These are phyloP conservation scores for Coilia nasus DNA, from an alignment of 2,797 vertebrate species.

Conservation along the genomic window DNA sequence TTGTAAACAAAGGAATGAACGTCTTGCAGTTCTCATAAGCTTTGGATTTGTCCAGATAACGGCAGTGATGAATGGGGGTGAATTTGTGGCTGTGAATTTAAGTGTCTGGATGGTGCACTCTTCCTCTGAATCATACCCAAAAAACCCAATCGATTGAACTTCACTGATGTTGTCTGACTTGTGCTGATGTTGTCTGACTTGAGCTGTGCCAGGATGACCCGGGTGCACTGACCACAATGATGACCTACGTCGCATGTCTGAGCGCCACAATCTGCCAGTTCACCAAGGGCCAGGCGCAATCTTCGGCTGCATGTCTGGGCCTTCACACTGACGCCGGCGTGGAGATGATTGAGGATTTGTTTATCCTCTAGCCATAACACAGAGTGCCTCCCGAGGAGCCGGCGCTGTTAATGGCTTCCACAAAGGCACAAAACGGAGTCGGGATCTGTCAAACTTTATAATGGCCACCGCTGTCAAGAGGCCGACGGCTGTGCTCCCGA, in stretches of 20 bases:
- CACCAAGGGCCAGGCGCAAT: constrained; percentile 17
- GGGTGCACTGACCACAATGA: constrained; percentile 32
- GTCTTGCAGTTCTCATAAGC: not conserved
- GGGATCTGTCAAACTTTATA: constrained; percentile 31
- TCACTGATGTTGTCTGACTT: not conserved
- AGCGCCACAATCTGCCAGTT: constrained; percentile 39
- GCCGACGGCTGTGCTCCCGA: not conserved
- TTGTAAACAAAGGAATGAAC: not conserved
- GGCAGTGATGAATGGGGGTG: not conserved
- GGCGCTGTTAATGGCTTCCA: constrained; percentile 18
- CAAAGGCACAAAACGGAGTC: constrained; percentile 19
- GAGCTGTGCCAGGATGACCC: constrained; percentile 46
- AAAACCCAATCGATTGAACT: constrained; percentile 22
- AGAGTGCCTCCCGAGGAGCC: constrained; percentile 1
- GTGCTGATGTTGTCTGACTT: no score
- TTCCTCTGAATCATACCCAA: constrained; percentile 24
- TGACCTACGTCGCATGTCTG: constrained; percentile 28
- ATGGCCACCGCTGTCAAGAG: not conserved
- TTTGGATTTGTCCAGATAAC: not conserved
- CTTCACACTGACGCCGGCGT: not conserved
- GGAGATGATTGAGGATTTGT: constrained; percentile 23
- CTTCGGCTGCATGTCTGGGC: constrained; percentile 30
- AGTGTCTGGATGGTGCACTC: constrained; percentile 2
- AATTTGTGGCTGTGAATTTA: constrained; percentile 22
- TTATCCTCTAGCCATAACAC: constrained; percentile 33